Evolutionary conservation across 2,888 invertebrate species (phyloP), one percentile per base, ranked within the genome.

Genomic region (Coelinius sp.): DNA sequence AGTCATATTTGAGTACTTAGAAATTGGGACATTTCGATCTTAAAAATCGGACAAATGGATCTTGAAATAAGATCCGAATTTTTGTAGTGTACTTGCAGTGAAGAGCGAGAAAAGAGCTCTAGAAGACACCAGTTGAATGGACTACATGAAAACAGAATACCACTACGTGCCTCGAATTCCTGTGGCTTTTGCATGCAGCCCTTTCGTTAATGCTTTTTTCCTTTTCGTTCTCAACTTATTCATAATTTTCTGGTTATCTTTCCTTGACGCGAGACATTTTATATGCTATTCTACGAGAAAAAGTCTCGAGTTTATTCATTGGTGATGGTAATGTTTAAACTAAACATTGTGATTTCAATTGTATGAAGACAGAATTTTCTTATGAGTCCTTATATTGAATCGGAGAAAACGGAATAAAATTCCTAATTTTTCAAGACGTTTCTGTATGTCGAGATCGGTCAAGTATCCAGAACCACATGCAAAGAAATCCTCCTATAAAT

Each of bases 161-260:
- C 44, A 17, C 44, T 68, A 68, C 68, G 68, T 68, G 68, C 31
- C 25, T 38, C 12, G 68, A 68, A 68, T 68, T 52, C 46, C 68
- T 62, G 27, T 62, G 59, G 44, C 59, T 14, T 44, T 68, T 68
- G n/a, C 31, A 31, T 67, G 31, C 52, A 67, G 38, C 46, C 22
- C 49, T 35, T 27, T 66, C 20, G 22, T 52, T 22, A 25, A 25
- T 20, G n/a, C 25, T 41, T 27, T 62, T 14, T 44, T 38, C 52
- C 31, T 35, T 38, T 56, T 24, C 25, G 27, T 49, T 49, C 25
- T 31, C 31, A 27, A 17, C 31, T 66, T 27, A 49, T 49, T 52
- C 17, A 35, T 10, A 8, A 59, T 59, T 59, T 59, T n/a, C 20
- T 59, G 17, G 31, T 5, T 20, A 17, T 6, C 5, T 6, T 56